Evolutionary conservation across 2,888 invertebrate species (phyloP).

Genomic region (Drosophila yooni): DNA sequence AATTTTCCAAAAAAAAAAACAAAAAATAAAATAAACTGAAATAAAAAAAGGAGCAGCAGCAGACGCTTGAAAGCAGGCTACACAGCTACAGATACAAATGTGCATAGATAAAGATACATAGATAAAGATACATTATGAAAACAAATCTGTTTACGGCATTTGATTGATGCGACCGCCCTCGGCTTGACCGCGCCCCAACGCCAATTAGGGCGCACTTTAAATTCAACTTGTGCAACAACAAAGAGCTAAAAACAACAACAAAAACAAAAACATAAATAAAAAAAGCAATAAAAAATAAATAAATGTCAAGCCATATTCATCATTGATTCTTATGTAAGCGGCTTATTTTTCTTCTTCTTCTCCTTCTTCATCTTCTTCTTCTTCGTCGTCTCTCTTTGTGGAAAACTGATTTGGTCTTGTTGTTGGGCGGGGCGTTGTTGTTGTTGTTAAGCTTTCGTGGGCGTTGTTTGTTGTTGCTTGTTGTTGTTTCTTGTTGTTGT

Average conservation of each 20-base stretch:
- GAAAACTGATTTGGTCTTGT: constrained; percentile 49
- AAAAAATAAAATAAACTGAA: background rate
- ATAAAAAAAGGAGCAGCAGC: background rate
- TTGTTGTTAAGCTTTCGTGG: constrained; percentile 57
- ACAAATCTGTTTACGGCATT: constrained; percentile 11
- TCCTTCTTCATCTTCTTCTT: background rate
- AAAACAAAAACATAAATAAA: background rate
- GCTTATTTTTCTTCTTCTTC: constrained; percentile 26
- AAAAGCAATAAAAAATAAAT: constrained; percentile 29
- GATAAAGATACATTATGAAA: background rate
- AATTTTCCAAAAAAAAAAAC: constrained; percentile 4
- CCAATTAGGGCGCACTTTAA: constrained; percentile 61
- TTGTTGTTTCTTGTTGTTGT: background rate
- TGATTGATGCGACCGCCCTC: constrained; percentile 48
- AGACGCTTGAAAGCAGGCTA: constrained; percentile 19
- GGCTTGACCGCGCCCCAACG: constrained; percentile 56
- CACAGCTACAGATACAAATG: background rate
- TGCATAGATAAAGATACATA: no score
- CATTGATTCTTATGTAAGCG: constrained; percentile 71
- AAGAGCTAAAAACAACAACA: background rate
- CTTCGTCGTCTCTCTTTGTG: background rate
- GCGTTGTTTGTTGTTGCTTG: constrained; percentile 22
- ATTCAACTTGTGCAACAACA: constrained; percentile 23
- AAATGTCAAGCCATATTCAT: constrained; percentile 41
- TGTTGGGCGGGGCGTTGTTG: background rate